Percentiles rank a stretch among this genome's conserved stretches.
These are phyloP conservation scores for Plecturocebus donacophilus DNA, from an alignment of 2,113 vertebrate species.

Conservation along the genomic window DNA sequence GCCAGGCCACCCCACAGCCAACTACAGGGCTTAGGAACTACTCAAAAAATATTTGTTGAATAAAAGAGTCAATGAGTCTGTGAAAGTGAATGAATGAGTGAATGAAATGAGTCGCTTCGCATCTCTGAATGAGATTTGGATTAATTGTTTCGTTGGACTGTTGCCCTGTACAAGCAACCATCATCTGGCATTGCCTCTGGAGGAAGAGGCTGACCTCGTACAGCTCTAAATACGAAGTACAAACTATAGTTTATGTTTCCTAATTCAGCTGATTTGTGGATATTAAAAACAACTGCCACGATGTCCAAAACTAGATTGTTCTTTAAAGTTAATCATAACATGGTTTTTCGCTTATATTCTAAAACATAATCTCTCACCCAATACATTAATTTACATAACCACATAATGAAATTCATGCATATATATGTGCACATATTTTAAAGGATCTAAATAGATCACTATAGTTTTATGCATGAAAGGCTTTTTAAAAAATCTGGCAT, in stretches of 20 bases:
- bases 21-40: background rate
- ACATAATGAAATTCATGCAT: constrained; percentile 33
- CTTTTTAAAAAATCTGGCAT: background rate
- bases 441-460: constrained; percentile 51
- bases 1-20: background rate
- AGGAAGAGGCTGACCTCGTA: background rate
- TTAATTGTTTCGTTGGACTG: background rate
- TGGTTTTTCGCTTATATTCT: constrained; percentile 9
- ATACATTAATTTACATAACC: constrained; percentile 23
- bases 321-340: constrained; percentile 44
- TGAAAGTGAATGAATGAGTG: background rate
- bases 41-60: background rate
- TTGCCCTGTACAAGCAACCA: background rate
- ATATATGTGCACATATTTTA: constrained; percentile 41
- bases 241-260: background rate
- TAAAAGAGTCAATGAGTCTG: background rate
- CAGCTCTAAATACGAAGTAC: background rate
- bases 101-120: background rate
- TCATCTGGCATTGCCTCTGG: background rate
- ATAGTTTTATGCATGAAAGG: constrained; percentile 20
- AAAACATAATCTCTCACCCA: background rate
- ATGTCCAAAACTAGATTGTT: background rate
- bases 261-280: constrained; percentile 4
- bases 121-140: background rate
- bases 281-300: constrained; percentile 39